phyloP scores from a whole-genome alignment of 2,113 vertebrate species.

The Aix galericulata region DNA sequence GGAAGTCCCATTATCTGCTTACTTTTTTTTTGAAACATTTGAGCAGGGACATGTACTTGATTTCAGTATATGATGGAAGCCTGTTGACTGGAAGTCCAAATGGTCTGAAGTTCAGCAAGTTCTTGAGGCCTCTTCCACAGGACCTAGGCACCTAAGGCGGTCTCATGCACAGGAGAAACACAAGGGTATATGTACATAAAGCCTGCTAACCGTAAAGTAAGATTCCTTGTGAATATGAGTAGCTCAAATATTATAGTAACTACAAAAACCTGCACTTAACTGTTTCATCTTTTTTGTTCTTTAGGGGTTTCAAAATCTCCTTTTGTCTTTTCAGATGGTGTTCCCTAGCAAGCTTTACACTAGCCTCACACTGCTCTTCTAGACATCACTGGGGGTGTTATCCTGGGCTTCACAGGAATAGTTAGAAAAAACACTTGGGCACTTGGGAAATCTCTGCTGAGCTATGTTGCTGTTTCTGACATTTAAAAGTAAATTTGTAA shows the following conservation, averaged over 20 bases:
- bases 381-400: not conserved
- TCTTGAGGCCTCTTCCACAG: not conserved
- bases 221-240: not conserved
- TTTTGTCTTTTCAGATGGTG: conserved; percentile 47
- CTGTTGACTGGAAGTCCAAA: not conserved
- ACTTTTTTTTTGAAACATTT: not conserved
- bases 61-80: not conserved
- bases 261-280: conserved; percentile 1
- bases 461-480: not conserved
- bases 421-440: conserved; percentile 1
- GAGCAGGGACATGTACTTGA: not conserved
- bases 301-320: conserved; percentile 25
- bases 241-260: not conserved
- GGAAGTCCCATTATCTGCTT: not conserved
- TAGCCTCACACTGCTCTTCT: not conserved
- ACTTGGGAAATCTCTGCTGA: not conserved
- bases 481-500: not conserved
- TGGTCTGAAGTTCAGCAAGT: not conserved
- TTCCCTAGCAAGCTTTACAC: conserved; percentile 18
- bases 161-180: not conserved
- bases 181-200: not conserved
- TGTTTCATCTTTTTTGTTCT: conserved; percentile 16
- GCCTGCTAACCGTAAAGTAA: not conserved
- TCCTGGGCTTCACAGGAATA: not conserved
- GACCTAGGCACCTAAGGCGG: not conserved